Conservation (phyloP, 2,888 invertebrate genomes). For the Andrena minutula region DNA sequence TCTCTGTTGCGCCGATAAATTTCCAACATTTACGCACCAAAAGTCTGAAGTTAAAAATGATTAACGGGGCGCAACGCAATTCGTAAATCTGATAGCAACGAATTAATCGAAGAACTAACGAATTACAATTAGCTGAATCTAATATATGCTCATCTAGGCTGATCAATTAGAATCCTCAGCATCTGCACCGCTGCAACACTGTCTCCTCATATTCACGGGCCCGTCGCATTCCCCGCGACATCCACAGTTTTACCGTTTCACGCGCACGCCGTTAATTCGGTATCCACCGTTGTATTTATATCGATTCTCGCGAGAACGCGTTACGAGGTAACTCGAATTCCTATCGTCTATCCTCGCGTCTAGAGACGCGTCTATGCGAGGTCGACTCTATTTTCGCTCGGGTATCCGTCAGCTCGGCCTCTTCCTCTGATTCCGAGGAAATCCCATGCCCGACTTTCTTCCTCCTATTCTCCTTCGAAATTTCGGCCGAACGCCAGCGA, state of each 20-base stretch:
- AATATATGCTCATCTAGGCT: too few species aligned
- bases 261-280: conserved; percentile 17
- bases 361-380: conserved; percentile 59
- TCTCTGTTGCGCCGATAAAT: too few species aligned
- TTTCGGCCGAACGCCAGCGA: conserved; percentile 41
- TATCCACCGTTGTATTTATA: conserved; percentile 45
- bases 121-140: too few species aligned
- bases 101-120: too few species aligned
- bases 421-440: conserved; percentile 62
- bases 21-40: too few species aligned
- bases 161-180: too few species aligned
- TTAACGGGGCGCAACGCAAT: too few species aligned
- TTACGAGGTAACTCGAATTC: conserved; percentile 51
- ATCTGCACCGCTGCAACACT: too few species aligned
- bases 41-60: too few species aligned
- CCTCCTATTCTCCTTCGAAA: conserved; percentile 35
- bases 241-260: not conserved
- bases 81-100: too few species aligned
- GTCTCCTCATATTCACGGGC: too few species aligned
- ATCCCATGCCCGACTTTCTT: conserved; percentile 52
- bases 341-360: conserved; percentile 53
- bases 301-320: conserved; percentile 42
- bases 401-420: conserved; percentile 57
- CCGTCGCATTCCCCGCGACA: not conserved
- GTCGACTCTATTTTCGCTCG: conserved; percentile 60